phyloP scores from a whole-genome alignment of 1,140 invertebrate species.

The Araneus ventricosus region DNA sequence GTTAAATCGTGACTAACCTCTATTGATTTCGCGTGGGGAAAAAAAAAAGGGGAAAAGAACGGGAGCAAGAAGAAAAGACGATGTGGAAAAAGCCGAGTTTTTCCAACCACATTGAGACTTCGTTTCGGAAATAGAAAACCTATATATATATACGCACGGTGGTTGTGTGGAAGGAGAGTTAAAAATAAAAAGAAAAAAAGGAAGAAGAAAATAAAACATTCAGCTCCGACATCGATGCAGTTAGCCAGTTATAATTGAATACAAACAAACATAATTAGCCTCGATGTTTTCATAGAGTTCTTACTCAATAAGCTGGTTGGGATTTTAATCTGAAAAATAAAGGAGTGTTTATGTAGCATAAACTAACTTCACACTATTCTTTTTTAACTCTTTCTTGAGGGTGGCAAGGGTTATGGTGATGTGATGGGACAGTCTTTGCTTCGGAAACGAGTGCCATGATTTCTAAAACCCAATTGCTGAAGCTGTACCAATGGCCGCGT shows the following conservation, averaged over 20 bases:
- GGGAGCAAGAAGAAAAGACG: neutral
- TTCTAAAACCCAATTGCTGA: too few species aligned
- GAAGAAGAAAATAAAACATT: neutral
- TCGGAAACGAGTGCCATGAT: too few species aligned
- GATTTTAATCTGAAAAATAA: too few species aligned
- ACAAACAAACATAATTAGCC: neutral
- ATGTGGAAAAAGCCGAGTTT: neutral
- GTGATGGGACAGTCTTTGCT: too few species aligned
- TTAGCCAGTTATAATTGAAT: neutral
- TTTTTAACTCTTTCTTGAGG: too few species aligned
- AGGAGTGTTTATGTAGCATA: too few species aligned
- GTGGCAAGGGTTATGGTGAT: too few species aligned
- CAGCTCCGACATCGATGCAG: neutral
- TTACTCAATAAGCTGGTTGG: too few species aligned
- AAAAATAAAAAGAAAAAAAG: neutral
- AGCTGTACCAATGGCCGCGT: too few species aligned
- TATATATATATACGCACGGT: neutral
- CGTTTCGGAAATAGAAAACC: neutral
- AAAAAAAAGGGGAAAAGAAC: constrained; percentile 12
- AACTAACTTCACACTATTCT: too few species aligned
- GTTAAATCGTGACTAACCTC: constrained; percentile 61
- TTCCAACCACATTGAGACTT: constrained; percentile 3
- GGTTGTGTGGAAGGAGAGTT: neutral
- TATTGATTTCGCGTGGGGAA: constrained; percentile 51
- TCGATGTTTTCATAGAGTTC: neutral